phyloP scores from a whole-genome alignment of 2,113 vertebrate genomes.

The Neopipo cinnamomea region DNA sequence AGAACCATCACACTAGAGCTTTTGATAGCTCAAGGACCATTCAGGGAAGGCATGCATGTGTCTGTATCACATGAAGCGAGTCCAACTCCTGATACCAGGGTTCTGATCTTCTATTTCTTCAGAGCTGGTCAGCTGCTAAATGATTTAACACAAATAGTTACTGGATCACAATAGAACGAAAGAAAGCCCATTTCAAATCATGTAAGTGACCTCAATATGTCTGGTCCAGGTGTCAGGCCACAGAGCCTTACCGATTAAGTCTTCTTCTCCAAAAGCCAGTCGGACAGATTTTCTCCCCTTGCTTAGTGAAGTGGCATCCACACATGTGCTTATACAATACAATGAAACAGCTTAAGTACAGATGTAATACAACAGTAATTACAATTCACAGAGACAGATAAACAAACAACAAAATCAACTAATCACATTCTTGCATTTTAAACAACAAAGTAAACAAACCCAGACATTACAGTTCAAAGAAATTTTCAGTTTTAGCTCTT shows the following conservation, averaged over 20 bases:
- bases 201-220: constrained; percentile 67
- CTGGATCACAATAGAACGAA: constrained; percentile 70
- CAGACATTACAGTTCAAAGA: constrained; percentile 60
- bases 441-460: constrained; percentile 63
- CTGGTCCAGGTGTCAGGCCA: constrained; percentile 68
- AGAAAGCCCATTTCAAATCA: constrained; percentile 70
- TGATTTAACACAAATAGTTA: constrained; percentile 78
- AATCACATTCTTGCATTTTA: constrained; percentile 60
- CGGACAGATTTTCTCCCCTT: constrained; percentile 71
- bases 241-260: constrained; percentile 75
- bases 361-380: constrained; percentile 54
- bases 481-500: constrained; percentile 62
- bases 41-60: constrained; percentile 69
- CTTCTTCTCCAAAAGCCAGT: constrained; percentile 72
- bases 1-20: constrained; percentile 68
- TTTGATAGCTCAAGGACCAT: constrained; percentile 49
- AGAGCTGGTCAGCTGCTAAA: constrained; percentile 73
- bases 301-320: constrained; percentile 73
- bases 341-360: constrained; percentile 64
- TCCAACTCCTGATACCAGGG: constrained; percentile 72
- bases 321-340: constrained; percentile 66
- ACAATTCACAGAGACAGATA: constrained; percentile 61
- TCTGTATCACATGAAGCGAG: constrained; percentile 70
- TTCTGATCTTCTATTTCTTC: constrained; percentile 75
- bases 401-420: constrained; percentile 57